These are phyloP conservation scores for Agapostemon virescens DNA, from an alignment of 2,888 invertebrate species.

Conservation along the genomic window DNA sequence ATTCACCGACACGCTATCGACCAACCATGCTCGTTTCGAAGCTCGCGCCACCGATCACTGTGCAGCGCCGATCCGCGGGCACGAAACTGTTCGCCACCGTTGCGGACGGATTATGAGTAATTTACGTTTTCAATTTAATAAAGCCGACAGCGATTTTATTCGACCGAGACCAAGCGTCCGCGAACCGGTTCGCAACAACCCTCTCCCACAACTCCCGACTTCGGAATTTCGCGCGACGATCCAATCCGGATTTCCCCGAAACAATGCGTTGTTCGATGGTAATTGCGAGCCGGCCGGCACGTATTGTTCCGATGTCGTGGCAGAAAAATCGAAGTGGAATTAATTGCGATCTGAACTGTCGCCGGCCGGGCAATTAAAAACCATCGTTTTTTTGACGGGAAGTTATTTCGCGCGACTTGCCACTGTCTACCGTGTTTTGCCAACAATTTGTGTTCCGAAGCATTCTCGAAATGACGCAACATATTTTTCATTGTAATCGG, in stretches of 20 bases:
- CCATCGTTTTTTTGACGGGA: not conserved
- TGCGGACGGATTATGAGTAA: not conserved
- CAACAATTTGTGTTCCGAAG: not conserved
- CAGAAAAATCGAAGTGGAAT: conserved; percentile 5
- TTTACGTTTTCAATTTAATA: conserved; percentile 32
- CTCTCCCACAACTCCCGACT: not conserved
- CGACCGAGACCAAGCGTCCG: not conserved
- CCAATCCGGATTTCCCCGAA: conserved; percentile 1
- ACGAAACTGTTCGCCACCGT: not conserved
- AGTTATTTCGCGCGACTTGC: not conserved
- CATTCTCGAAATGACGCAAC: not conserved
- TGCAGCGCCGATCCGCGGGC: not conserved
- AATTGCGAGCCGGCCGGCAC: not conserved
- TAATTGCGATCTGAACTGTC: conserved; percentile 11
- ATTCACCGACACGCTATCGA: conserved; percentile 40
- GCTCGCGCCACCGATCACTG: not conserved
- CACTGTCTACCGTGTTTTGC: not conserved
- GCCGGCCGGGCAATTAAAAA: not conserved
- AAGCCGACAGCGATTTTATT: conserved; percentile 17
- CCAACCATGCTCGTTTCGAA: conserved; percentile 25
- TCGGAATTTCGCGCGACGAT: conserved; percentile 1
- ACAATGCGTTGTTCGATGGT: conserved; percentile 4
- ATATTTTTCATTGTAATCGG: not conserved
- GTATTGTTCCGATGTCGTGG: not conserved
- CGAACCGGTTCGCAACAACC: not conserved